Percentiles rank a stretch among this genome's conserved stretches.
phyloP scores from a whole-genome alignment of 2,113 vertebrate genomes.

The Sylvia atricapilla region DNA sequence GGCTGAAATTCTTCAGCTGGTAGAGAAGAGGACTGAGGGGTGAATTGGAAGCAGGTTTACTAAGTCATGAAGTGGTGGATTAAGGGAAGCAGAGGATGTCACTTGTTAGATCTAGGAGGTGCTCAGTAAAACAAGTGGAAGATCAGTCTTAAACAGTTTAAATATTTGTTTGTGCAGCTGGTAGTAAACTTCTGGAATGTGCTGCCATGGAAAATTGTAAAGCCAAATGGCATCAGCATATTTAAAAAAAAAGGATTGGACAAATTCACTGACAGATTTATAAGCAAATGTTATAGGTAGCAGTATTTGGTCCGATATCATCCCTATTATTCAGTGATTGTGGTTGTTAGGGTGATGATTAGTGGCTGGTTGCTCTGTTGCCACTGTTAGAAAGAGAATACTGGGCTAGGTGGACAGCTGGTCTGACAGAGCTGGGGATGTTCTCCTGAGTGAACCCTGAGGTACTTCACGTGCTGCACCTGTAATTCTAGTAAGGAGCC shows the following conservation, averaged over 20 bases:
- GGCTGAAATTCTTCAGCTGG: neutral
- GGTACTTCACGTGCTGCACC: neutral
- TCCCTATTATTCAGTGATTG: neutral
- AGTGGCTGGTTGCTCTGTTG: neutral
- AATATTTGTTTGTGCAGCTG: neutral
- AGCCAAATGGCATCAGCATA: neutral
- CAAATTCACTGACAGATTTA: neutral
- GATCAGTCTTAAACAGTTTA: neutral
- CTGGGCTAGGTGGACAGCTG: accelerated
- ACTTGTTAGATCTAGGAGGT: neutral
- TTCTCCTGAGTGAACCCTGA: neutral
- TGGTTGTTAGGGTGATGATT: neutral
- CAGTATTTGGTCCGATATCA: neutral
- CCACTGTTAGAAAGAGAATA: neutral
- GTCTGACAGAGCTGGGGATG: neutral
- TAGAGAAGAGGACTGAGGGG: neutral
- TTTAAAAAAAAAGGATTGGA: neutral
- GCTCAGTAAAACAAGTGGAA: neutral
- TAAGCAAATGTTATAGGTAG: neutral
- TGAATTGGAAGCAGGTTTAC: neutral
- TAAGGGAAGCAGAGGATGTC: neutral
- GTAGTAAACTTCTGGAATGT: neutral
- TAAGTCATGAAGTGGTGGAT: neutral
- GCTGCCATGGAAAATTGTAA: neutral
- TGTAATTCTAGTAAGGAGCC: neutral